phyloP scores from a whole-genome alignment of 2,113 vertebrate genomes.

The Grallaria varia region DNA sequence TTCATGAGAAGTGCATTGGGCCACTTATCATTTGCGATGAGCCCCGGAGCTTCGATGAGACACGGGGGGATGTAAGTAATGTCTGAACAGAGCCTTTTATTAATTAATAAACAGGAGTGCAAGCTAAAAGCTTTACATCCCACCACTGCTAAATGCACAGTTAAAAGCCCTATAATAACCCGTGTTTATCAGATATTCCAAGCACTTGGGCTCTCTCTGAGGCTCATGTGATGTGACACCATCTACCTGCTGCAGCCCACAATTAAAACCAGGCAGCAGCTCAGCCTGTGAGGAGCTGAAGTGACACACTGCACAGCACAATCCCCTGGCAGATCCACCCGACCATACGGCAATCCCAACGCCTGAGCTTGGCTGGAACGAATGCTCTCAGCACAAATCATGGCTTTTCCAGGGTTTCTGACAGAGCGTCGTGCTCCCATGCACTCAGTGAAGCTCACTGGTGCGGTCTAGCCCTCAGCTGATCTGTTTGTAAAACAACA shows the following conservation, averaged over 20 bases:
- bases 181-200: not conserved
- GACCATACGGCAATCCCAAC: not conserved
- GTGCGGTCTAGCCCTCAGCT: not conserved
- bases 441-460: rapidly evolving
- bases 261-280: not conserved
- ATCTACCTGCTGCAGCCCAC: conserved; percentile 63
- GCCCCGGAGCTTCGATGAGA: not conserved
- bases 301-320: not conserved
- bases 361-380: not conserved
- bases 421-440: rapidly evolving
- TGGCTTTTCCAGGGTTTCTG: not conserved
- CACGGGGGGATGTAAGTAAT: conserved; percentile 31
- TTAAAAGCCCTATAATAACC: conserved; percentile 54
- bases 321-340: conserved; percentile 11
- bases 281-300: not conserved
- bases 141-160: conserved; percentile 38
- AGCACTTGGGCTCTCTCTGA: not conserved
- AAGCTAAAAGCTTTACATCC: conserved; percentile 39
- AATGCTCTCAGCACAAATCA: not conserved
- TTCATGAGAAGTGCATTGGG: conserved; percentile 38
- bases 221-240: conserved; percentile 46
- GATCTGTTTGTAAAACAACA: not conserved
- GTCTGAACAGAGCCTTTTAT: conserved; percentile 36
- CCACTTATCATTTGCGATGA: conserved; percentile 56
- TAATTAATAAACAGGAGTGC: conserved; percentile 63